phyloP scores from a whole-genome alignment of 2,888 invertebrate genomes.

The Sthenelais limicola region DNA sequence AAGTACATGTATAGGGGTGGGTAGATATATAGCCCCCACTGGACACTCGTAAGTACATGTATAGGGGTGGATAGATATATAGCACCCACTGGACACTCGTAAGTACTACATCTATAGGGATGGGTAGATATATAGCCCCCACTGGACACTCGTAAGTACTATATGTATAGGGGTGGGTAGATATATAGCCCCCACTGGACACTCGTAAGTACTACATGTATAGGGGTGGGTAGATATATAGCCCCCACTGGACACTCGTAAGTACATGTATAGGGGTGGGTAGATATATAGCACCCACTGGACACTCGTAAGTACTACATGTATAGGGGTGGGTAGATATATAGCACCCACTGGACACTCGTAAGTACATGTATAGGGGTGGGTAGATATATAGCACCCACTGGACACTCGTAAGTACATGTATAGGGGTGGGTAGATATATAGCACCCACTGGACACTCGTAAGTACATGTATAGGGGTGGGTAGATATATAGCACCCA shows the following conservation, averaged over 20 bases:
- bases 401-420: background rate
- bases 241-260: no score
- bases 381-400: background rate
- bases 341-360: conserved; percentile 2
- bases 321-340: no score
- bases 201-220: background rate
- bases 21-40: background rate
- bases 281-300: no score
- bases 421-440: no score
- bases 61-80: background rate
- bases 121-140: background rate
- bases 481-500: background rate
- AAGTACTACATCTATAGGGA: background rate
- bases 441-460: background rate
- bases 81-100: background rate
- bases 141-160: background rate
- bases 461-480: background rate
- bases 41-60: background rate
- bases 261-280: no score
- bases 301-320: no score
- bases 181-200: background rate
- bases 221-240: background rate
- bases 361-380: no score
- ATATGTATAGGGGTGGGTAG: background rate
- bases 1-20: background rate